These are phyloP conservation scores for Samia ricini DNA, from an alignment of 1,140 invertebrate genomes.

Conservation along the genomic window DNA sequence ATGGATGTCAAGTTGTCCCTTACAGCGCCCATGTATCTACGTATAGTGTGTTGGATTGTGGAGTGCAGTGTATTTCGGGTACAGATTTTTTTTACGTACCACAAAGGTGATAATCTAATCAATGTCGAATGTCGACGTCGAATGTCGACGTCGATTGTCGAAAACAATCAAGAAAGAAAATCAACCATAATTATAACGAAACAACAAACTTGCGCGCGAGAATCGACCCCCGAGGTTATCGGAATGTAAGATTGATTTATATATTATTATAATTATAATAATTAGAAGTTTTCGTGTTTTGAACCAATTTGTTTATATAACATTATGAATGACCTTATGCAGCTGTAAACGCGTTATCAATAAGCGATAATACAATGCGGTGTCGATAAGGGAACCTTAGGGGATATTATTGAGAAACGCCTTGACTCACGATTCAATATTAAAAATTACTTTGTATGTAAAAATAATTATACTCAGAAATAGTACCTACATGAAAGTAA, in stretches of 20 bases:
- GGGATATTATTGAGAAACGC: not conserved
- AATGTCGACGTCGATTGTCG: no score
- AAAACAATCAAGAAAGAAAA: not conserved
- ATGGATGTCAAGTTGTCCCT: no score
- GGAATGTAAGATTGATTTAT: not conserved
- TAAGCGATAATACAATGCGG: not conserved
- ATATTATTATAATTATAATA: not conserved
- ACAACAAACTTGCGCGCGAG: not conserved
- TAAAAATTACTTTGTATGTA: not conserved
- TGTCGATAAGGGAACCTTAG: not conserved
- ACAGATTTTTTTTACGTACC: no score
- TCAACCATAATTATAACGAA: not conserved
- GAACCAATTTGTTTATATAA: not conserved
- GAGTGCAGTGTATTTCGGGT: no score
- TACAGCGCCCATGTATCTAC: no score
- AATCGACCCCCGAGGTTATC: not conserved
- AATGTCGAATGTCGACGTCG: no score
- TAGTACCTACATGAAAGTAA: no score
- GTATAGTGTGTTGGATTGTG: no score
- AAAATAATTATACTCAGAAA: no score
- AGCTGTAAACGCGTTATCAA: not conserved
- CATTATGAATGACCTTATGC: not conserved
- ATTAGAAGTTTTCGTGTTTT: not conserved
- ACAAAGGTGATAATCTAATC: no score
- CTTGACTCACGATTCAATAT: not conserved